These are phyloP conservation scores for Nomia melanderi DNA, from an alignment of 1,140 invertebrate genomes.

Conservation along the genomic window DNA sequence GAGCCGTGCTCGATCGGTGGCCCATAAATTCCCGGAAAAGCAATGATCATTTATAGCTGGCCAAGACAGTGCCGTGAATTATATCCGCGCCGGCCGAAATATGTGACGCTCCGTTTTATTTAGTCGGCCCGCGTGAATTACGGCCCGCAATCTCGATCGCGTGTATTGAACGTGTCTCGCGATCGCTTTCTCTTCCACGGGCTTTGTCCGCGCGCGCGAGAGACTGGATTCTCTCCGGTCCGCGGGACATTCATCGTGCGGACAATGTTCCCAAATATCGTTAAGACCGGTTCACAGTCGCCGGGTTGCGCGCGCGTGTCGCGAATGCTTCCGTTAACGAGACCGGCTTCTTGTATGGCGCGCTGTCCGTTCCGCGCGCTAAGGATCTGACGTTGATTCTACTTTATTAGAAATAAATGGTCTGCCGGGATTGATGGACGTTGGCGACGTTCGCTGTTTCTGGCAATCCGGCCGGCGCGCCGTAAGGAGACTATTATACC, in stretches of 20 bases:
- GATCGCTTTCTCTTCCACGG: background rate
- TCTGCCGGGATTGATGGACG: too few relatives aligned
- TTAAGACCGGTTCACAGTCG: background rate
- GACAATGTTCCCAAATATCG: constrained; percentile 1
- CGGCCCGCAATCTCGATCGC: background rate
- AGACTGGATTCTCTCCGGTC: too few relatives aligned
- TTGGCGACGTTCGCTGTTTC: too few relatives aligned
- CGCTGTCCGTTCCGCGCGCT: too few relatives aligned
- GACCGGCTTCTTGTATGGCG: too few relatives aligned
- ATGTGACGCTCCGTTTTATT: constrained; percentile 19
- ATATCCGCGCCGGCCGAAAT: background rate
- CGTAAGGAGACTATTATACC: too few relatives aligned
- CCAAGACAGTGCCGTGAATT: constrained; percentile 12
- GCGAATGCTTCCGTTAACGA: background rate
- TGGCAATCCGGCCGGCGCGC: too few relatives aligned
- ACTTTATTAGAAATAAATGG: too few relatives aligned
- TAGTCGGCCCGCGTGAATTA: background rate
- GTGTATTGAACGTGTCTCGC: background rate
- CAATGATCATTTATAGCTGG: constrained; percentile 19
- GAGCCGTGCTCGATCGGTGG: too few relatives aligned
- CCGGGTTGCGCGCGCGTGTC: background rate
- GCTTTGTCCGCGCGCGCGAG: background rate
- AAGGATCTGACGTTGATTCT: too few relatives aligned
- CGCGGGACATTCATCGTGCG: background rate
- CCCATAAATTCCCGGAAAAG: background rate